phyloP scores from a whole-genome alignment of 2,888 invertebrate species.

The Caradrina kadenii region DNA sequence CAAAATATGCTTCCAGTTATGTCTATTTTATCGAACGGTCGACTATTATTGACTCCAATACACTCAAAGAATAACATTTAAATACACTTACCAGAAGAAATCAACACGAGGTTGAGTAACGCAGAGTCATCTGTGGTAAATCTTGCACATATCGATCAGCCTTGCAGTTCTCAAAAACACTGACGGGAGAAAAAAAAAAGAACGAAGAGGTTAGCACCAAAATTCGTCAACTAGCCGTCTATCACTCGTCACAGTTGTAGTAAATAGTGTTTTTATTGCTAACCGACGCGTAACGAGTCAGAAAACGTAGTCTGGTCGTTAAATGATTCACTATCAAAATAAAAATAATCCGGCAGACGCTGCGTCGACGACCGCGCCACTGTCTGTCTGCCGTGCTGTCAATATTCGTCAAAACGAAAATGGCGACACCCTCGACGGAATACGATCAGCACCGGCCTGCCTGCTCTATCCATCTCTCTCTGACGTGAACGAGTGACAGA shows the following conservation, averaged over 20 bases:
- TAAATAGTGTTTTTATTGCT: slow-evolving; percentile 79
- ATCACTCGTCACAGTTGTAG: slow-evolving; percentile 79
- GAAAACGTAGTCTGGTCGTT: slow-evolving; percentile 80
- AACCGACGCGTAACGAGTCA: slow-evolving; percentile 74
- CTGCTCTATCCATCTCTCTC: slow-evolving; percentile 74
- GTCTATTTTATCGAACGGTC: slow-evolving; percentile 62
- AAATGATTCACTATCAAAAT: slow-evolving; percentile 89
- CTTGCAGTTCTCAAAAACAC: slow-evolving; percentile 90
- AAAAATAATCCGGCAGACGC: slow-evolving; percentile 89
- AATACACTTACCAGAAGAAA: slow-evolving; percentile 83
- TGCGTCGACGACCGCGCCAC: slow-evolving; percentile 88
- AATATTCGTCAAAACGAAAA: slow-evolving; percentile 94
- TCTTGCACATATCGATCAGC: slow-evolving; percentile 90
- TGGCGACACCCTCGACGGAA: slow-evolving; percentile 92
- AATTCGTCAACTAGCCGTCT: slow-evolving; percentile 77
- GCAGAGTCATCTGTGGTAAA: slow-evolving; percentile 89
- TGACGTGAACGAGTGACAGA: slow-evolving; percentile 67
- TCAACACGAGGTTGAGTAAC: slow-evolving; percentile 77
- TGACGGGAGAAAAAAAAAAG: slow-evolving; percentile 78
- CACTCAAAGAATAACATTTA: slow-evolving; percentile 51
- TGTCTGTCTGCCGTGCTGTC: slow-evolving; percentile 92
- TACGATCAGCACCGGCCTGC: slow-evolving; percentile 88
- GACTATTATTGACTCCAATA: slow-evolving; percentile 60
- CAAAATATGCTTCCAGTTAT: slow-evolving; percentile 59
- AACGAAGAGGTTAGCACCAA: slow-evolving; percentile 89